phyloP scores from a whole-genome alignment of 1,140 invertebrate genomes.

The Luehdorfia chinensis region DNA sequence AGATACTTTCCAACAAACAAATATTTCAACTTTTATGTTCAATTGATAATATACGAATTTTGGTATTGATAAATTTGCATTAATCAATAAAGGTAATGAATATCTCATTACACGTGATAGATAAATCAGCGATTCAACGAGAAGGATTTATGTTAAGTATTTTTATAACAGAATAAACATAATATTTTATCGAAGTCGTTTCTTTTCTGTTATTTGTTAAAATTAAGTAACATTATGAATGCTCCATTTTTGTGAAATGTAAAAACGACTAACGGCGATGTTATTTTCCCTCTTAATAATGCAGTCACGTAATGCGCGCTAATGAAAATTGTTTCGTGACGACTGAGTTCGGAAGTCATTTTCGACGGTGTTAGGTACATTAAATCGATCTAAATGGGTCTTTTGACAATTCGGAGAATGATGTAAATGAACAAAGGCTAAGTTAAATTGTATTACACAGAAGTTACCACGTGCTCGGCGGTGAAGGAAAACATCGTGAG shows the following conservation, averaged over 20 bases:
- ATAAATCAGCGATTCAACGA: no score
- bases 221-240: not conserved
- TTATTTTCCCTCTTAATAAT: conserved; percentile 41
- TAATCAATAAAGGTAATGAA: no score
- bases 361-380: conserved; percentile 31
- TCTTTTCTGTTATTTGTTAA: no score
- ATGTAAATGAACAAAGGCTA: not conserved
- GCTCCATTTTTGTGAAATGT: conserved; percentile 29
- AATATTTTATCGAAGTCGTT: no score
- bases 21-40: conserved; percentile 5
- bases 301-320: conserved; percentile 51
- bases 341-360: conserved; percentile 34
- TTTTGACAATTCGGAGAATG: conserved; percentile 16
- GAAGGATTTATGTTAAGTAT: no score
- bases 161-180: no score
- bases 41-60: no score
- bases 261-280: conserved; percentile 37
- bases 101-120: no score
- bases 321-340: conserved; percentile 61
- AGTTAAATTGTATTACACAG: no score
- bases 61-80: no score
- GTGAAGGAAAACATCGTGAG: no score
- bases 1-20: conserved; percentile 12
- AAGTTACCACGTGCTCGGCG: no score
- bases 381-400: conserved; percentile 24